Evolutionary conservation across 2,797 vertebrate genomes (phyloP), one percentile per base, ranked within the genome.

Genomic region (Megalops cyprinoides): DNA sequence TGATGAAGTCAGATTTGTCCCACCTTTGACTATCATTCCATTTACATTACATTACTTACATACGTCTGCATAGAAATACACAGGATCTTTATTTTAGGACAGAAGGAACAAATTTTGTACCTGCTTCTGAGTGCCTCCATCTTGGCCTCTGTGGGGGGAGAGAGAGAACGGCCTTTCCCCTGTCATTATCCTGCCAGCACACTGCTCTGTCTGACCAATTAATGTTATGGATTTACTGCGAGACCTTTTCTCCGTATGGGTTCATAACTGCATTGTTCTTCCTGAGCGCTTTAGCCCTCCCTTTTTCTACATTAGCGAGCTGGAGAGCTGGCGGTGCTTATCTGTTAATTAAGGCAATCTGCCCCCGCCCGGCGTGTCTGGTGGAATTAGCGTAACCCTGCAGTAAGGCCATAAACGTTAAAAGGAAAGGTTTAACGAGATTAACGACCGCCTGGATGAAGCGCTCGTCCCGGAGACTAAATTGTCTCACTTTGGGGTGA

Each of bases 371-470:
- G 12, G 48, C 14, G 74, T 81, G 74, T n/a, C 51, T 51, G 62
- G 48, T 14, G 7, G 56, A 48, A 78, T 78, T 60, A 62, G 23
- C 25, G 37, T n/a, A 65, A 44, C 78, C 67, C 37, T 39, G 51
- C 48, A 73, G 37, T 44, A 37, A 71, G 42, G 62, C 49, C 15
- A 23, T 51, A 55, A 60, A 77, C 67, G 71, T 77, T 23, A 53
- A 37, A 82, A 78, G 75, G 49, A 69, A 73, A 53, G 75, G 75
- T 37, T 37, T 82, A 82, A 74, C 25, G 42, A 74, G 51, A 74
- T 78, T 78, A 82, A 71, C 28, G 62, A 76, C 15, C 49, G 81
- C 42, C 20, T 12, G 23, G 48, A 75, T 48, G 42, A 74, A 34
- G 39, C 14, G 34, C 53, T n/a, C n/a, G 69, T 53, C 49, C 51